Base-by-base conservation (phyloP, 2,797 vertebrate genomes). In the Enteromius afrohamiltoni region DNA sequence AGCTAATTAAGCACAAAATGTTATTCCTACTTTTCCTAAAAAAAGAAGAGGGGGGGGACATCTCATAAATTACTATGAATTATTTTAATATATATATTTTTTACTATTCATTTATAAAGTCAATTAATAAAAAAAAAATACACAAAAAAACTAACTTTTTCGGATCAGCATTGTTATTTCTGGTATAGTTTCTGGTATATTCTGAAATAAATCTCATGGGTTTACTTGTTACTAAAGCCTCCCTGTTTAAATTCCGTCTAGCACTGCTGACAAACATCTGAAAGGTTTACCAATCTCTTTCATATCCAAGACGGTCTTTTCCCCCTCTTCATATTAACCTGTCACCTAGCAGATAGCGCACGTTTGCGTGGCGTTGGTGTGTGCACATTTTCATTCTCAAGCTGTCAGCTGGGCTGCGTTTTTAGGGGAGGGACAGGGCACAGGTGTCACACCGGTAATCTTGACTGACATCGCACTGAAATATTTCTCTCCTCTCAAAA, bases 281-380 rank as follows among this genome's bases (percentile, higher is more conserved):
- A 88, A 84, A 79, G 79, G 83, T 78, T 83, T 84, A 82, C 68
- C 70, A 53, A 74, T 77, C 81, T 49, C 77, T 84, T 83, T 81
- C 78, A 85, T 75, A 83, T 88, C 60, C 77, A 84, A 69, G 69
- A 82, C 65, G 1, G 21, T 40, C 70, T 83, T 31, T 23, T 29
- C 64, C 71, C 58, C 65, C 31, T 83, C 79, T 75, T 84, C 74
- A 89, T 85, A 89, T 83, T 88, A 88, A 91, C 86, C 85, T 85
- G 89, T 88, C 88, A 86, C 85, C 70, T 45, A 64, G 51, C 76
- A 85, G 84, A 88, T 84, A 80, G 53, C 17, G 21, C 7, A 21
- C n/a, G 69, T 77, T 68, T 74, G 76, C 62, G 49, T 68, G 45
- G 37, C 31, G 67, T 70, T 82, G 84, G 70, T 84, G 81, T 75